A percentile compares a stretch with the other conserved stretches of the same genome.
Conservation (phyloP, 2,888 invertebrate species). For the Andrena praecox region DNA sequence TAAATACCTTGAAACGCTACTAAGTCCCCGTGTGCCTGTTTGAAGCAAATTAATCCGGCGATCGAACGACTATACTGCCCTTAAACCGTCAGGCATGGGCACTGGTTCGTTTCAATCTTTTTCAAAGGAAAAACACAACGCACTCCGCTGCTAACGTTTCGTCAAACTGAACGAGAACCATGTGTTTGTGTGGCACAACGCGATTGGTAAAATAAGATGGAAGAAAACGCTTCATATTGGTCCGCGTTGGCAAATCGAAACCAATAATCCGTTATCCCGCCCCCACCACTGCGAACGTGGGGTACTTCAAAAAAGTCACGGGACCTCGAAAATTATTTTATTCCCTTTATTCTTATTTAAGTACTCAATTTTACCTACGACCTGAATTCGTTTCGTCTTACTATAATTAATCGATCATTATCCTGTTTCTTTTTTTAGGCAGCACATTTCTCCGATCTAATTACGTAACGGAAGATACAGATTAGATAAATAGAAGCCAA, state of each 20-base stretch:
- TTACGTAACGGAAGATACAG: not conserved
- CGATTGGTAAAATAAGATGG: conserved; percentile 73
- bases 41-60: conserved; percentile 26
- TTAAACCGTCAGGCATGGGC: conserved; percentile 56
- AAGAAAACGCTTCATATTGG: conserved; percentile 66
- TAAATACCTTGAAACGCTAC: conserved; percentile 14
- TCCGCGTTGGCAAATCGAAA: conserved; percentile 77
- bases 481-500: not conserved
- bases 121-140: conserved; percentile 59
- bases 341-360: no score
- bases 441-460: no score
- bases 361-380: no score
- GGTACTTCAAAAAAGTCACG: not conserved
- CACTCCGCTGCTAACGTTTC: conserved; percentile 35
- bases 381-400: no score
- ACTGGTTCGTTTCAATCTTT: conserved; percentile 32
- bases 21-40: conserved; percentile 53
- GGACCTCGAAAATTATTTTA: no score
- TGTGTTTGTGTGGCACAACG: conserved; percentile 82
- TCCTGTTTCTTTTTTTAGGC: no score
- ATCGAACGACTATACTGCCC: conserved; percentile 26
- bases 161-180: conserved; percentile 61
- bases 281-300: conserved; percentile 1
- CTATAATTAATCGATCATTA: no score
- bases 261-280: conserved; percentile 38